A percentile compares a stretch with the other conserved stretches of the same genome.
Conservation (phyloP, 2,797 vertebrate genomes). For the Muscicapa striata region DNA sequence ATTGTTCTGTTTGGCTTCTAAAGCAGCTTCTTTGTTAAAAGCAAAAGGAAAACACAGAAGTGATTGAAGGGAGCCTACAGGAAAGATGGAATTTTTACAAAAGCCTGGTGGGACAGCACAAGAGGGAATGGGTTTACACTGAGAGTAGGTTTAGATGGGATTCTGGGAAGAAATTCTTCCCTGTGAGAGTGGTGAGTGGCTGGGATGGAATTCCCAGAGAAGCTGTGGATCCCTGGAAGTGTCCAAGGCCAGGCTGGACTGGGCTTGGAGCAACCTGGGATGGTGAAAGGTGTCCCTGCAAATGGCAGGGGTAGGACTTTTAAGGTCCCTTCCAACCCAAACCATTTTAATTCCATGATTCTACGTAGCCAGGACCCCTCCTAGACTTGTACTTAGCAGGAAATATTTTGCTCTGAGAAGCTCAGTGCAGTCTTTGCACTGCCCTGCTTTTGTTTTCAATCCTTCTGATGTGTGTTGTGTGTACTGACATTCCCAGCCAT, state of each 20-base stretch:
- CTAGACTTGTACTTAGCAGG: background rate
- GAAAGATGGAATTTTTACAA: background rate
- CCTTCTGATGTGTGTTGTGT: background rate
- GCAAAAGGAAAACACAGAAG: background rate
- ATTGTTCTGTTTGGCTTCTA: background rate
- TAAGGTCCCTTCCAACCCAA: background rate
- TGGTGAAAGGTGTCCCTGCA: rapidly evolving
- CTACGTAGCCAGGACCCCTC: background rate
- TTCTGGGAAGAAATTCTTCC: background rate
- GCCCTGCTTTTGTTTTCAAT: background rate
- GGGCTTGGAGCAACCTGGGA: background rate
- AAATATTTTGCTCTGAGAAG: background rate
- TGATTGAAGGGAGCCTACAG: background rate
- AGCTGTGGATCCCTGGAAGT: background rate
- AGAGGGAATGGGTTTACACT: background rate
- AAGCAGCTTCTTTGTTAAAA: background rate
- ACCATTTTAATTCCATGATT: background rate
- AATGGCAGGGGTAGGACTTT: background rate
- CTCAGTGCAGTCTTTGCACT: background rate
- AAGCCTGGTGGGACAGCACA: background rate
- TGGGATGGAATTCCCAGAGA: background rate
- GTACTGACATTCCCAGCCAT: background rate
- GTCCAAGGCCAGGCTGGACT: background rate
- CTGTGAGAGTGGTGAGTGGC: background rate
- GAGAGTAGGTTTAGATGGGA: background rate